phyloP scores from a whole-genome alignment of 2,888 invertebrate species.

The Epistrophe grossulariae region DNA sequence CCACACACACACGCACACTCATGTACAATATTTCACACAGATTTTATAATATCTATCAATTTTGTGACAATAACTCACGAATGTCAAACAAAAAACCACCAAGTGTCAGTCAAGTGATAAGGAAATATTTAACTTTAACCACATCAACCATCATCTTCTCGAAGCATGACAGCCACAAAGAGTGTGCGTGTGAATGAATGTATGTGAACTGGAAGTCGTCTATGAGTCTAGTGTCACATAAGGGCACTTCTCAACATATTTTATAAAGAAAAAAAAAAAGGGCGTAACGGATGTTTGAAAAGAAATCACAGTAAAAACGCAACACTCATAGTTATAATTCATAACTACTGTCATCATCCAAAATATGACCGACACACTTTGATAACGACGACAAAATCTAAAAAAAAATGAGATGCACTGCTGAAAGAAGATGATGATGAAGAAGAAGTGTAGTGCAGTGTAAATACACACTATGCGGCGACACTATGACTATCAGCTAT shows the following conservation, averaged over 20 bases:
- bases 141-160: slow-evolving; percentile 10
- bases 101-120: slow-evolving; percentile 72
- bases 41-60: neutral
- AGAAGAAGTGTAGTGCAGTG: slow-evolving; percentile 36
- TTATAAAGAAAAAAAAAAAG: slow-evolving; percentile 39
- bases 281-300: slow-evolving; percentile 42
- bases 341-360: slow-evolving; percentile 15
- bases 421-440: neutral
- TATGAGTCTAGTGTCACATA: slow-evolving; percentile 28
- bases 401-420: slow-evolving; percentile 56
- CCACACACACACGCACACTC: neutral
- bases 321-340: slow-evolving; percentile 44
- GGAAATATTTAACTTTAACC: slow-evolving; percentile 73
- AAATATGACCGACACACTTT: slow-evolving; percentile 22
- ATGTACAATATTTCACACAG: neutral
- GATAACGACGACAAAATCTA: neutral
- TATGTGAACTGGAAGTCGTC: neutral
- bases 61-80: slow-evolving; percentile 59
- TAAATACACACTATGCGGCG: slow-evolving; percentile 28
- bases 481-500: slow-evolving; percentile 14
- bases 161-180: neutral
- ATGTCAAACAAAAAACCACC: slow-evolving; percentile 69
- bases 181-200: neutral
- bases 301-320: slow-evolving; percentile 53
- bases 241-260: slow-evolving; percentile 22